Evolutionary conservation across 1,140 invertebrate species (phyloP).

Genomic region (Trachymyrmex cornetzi): DNA sequence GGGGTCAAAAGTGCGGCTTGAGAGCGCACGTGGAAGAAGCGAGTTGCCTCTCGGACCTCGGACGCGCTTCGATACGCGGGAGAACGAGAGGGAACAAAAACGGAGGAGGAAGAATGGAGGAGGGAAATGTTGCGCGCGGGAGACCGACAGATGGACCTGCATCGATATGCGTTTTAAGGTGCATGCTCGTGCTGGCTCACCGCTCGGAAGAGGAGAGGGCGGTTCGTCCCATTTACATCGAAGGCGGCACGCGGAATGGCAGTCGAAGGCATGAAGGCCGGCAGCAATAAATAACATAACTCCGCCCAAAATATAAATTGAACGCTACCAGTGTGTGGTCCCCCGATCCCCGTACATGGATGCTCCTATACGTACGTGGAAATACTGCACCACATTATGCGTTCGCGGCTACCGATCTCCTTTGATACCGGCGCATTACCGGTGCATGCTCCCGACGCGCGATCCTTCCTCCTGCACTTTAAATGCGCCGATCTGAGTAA

Average conservation of each 20-base stretch:
- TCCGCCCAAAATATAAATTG: conserved; percentile 85
- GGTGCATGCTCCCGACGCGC: conserved; percentile 21
- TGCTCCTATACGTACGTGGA: conserved; percentile 36
- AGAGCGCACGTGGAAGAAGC: not conserved
- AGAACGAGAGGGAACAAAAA: not conserved
- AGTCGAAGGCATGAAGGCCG: conserved; percentile 78
- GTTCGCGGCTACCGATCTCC: conserved; percentile 32
- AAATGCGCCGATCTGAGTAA: conserved; percentile 37
- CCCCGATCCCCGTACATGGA: conserved; percentile 48
- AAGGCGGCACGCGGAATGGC: conserved; percentile 78
- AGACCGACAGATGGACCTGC: conserved; percentile 60
- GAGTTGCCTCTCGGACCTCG: too few relatives aligned
- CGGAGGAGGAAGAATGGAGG: not conserved
- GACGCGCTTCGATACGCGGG: too few relatives aligned
- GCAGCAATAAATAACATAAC: conserved; percentile 82
- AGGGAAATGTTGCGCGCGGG: conserved; percentile 23
- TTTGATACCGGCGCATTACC: conserved; percentile 47
- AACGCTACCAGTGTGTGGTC: conserved; percentile 84
- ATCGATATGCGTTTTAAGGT: conserved; percentile 67
- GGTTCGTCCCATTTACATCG: conserved; percentile 78
- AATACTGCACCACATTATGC: conserved; percentile 41
- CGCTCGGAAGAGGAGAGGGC: conserved; percentile 62
- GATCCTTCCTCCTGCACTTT: conserved; percentile 39
- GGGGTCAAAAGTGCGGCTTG: conserved; percentile 38
- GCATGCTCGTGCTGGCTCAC: conserved; percentile 37